Conservation (phyloP, 2,797 vertebrate species). For the Sebastes variabilis region DNA sequence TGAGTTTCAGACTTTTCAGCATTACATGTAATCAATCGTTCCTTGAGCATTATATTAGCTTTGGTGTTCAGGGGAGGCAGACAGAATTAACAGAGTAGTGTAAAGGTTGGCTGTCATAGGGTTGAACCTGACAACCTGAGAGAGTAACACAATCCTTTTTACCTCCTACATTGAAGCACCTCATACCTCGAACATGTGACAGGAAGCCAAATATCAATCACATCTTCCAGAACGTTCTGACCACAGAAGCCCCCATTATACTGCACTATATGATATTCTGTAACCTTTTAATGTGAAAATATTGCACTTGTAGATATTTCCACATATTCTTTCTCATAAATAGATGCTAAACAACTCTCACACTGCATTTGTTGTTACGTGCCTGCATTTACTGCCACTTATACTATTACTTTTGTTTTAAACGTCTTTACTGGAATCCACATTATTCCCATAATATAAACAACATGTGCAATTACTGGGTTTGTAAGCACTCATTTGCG, state of each 20-base stretch:
- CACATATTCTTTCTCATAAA: neutral
- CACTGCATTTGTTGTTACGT: neutral
- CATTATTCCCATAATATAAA: neutral
- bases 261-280: neutral
- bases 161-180: conserved; percentile 10
- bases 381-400: neutral
- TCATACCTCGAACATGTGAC: neutral
- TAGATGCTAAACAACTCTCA: neutral
- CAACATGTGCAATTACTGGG: neutral
- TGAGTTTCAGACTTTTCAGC: neutral
- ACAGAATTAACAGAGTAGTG: conserved; percentile 1
- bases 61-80: neutral
- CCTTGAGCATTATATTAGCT: neutral
- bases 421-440: neutral
- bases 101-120: conserved; percentile 5
- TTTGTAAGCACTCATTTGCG: neutral
- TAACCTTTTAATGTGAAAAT: neutral
- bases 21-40: neutral
- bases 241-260: neutral
- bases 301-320: neutral
- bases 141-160: conserved; percentile 19
- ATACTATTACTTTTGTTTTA: neutral
- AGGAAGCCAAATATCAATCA: conserved; percentile 12
- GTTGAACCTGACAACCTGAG: conserved; percentile 28
- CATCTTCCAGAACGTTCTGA: neutral